Percentiles rank a stretch among this genome's conserved stretches.
These are phyloP conservation scores for Platerodrilus igneus DNA, from an alignment of 2,888 invertebrate genomes.

Conservation along the genomic window DNA sequence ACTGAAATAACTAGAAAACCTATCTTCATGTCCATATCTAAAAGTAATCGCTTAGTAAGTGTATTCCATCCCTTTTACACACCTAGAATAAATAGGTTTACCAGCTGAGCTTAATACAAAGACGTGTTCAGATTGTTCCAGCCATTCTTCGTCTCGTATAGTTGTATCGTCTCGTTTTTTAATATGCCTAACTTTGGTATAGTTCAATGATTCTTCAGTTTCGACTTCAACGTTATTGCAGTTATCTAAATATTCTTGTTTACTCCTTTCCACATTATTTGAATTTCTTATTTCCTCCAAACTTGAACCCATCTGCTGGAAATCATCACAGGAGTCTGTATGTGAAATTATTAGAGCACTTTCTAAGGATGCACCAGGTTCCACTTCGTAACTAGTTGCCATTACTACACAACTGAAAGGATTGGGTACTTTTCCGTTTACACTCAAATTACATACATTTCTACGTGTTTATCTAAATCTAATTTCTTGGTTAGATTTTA, in stretches of 20 bases:
- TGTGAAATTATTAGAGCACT: conserved; percentile 66
- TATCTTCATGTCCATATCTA: conserved; percentile 89
- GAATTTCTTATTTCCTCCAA: conserved; percentile 57
- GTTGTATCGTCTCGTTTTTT: conserved; percentile 56
- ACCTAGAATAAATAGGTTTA: conserved; percentile 93
- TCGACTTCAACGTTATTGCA: conserved; percentile 33
- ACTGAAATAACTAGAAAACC: conserved; percentile 88
- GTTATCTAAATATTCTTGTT: conserved; percentile 30
- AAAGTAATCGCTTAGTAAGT: neutral
- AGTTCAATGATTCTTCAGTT: conserved; percentile 25
- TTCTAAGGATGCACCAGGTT: conserved; percentile 60
- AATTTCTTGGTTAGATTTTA: too few relatives aligned
- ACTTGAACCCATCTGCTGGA: conserved; percentile 61
- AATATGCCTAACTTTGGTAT: conserved; percentile 20
- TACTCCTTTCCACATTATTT: conserved; percentile 45
- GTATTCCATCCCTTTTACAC: conserved; percentile 18
- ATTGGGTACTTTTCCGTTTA: too few relatives aligned
- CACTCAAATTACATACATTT: too few relatives aligned
- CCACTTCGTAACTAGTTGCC: conserved; percentile 41
- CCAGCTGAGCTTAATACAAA: conserved; percentile 94
- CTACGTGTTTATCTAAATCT: too few relatives aligned
- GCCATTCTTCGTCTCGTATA: conserved; percentile 67
- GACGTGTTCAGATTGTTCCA: conserved; percentile 81
- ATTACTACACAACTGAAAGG: too few relatives aligned
- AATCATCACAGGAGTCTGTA: conserved; percentile 68